Base-by-base conservation (phyloP, 2,888 invertebrate species). In the Mylabris sibirica region DNA sequence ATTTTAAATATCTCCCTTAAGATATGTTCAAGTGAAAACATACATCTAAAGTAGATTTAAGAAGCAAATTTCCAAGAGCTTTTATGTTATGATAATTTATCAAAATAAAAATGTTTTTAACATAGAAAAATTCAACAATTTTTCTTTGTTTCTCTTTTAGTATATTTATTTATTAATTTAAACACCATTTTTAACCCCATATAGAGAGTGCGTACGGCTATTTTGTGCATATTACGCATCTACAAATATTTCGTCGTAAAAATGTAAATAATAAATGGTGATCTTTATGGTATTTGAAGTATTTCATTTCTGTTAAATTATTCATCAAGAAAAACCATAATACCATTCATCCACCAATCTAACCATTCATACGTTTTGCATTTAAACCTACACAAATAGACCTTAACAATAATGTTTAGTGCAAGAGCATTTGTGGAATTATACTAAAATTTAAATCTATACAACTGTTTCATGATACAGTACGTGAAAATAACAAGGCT, bases 211-310 rank as follows among this genome's bases (percentile, higher is more conserved):
- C 17, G n/a, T 11, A 49, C 30, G 30, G 8, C n/a, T 30, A 8
- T 6, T 49, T 24, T 57, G 57, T 69, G 66, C 64, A 64, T 60
- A 59, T 60, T 63, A 68, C 59, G 66, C 71, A 72, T 69, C 62
- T 65, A 64, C 70, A 72, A 72, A 72, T 72, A 72, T 68, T 67
- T 69, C 72, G 66, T 69, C 72, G 66, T 70, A 71, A 72, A 72
- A 72, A 65, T 68, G 67, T 70, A 69, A 72, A 72, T 72, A 72
- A 71, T 70, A 72, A 72, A 72, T 68, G 72, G 53, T 69, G 67
- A 71, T 72, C 68, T 63, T 61, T 65, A n/a, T 59, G 71, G 72
- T 64, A 72, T 72, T 69, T 69, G 65, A 69, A 66, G 65, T 63
- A 72, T 72, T 66, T 72, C 68, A 70, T 65, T 64, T 68, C 57